phyloP scores from a whole-genome alignment of 1,140 invertebrate species.

The Pachypeltis micranthus region DNA sequence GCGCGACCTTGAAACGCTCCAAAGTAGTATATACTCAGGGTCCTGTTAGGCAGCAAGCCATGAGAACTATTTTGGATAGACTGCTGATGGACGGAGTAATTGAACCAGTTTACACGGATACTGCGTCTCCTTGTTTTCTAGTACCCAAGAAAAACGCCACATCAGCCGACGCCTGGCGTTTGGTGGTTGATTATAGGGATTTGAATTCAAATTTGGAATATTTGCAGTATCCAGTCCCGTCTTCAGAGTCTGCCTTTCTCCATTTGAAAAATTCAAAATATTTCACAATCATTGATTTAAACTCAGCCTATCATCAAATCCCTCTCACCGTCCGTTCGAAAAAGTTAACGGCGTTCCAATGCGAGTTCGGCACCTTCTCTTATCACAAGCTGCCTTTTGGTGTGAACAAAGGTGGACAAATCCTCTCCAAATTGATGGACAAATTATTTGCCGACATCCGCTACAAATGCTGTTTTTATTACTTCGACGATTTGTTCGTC shows the following conservation, averaged over 20 bases:
- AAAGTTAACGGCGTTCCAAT: background rate
- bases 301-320: slow-evolving; percentile 1
- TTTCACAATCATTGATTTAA: too few relatives aligned
- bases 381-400: background rate
- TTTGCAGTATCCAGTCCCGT: background rate
- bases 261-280: too few relatives aligned
- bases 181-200: too few relatives aligned
- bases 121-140: too few relatives aligned
- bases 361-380: background rate
- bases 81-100: background rate
- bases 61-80: background rate
- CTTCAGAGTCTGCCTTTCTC: too few relatives aligned
- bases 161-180: too few relatives aligned
- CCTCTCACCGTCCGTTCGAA: background rate
- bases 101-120: background rate
- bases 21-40: background rate
- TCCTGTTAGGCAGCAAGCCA: too few relatives aligned
- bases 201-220: background rate
- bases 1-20: background rate
- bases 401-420: slow-evolving; percentile 22
- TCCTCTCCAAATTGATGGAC: slow-evolving; percentile 32
- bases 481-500: slow-evolving; percentile 32
- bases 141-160: too few relatives aligned
- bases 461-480: slow-evolving; percentile 17
- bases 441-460: slow-evolving; percentile 18